Percentiles rank a stretch among this genome's conserved stretches.
Conservation (phyloP, 2,888 invertebrate genomes). For the Cloeon dipterum region DNA sequence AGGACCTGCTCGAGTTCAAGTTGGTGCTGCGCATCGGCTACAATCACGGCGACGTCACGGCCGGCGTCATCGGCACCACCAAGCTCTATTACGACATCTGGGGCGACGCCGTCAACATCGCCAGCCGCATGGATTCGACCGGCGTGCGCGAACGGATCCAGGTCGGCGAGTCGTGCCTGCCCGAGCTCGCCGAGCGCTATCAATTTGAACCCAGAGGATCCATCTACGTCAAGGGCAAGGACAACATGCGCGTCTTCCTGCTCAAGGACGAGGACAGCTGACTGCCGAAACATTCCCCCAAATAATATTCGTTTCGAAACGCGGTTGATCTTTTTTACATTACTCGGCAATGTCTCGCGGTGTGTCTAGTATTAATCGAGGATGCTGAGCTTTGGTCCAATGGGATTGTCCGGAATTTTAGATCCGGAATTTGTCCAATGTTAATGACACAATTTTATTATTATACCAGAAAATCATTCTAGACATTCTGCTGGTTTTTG, state of each 20-base stretch:
- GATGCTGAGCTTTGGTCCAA: too few relatives aligned
- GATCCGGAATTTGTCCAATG: too few relatives aligned
- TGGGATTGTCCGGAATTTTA: too few relatives aligned
- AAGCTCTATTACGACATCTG: constrained; percentile 95
- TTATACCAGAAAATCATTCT: too few relatives aligned
- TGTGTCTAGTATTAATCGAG: too few relatives aligned
- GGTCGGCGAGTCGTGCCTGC: constrained; percentile 50
- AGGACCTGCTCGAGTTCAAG: constrained; percentile 75
- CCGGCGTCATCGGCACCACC: constrained; percentile 86
- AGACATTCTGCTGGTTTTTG: too few relatives aligned
- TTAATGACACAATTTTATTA: too few relatives aligned
- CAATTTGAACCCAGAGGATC: constrained; percentile 81
- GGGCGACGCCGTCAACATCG: constrained; percentile 96
- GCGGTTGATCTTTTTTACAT: too few relatives aligned
- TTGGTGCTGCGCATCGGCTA: constrained; percentile 52
- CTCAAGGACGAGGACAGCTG: too few relatives aligned
- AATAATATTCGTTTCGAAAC: too few relatives aligned
- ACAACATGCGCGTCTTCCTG: constrained; percentile 79
- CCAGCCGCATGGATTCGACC: constrained; percentile 92
- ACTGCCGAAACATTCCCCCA: too few relatives aligned
- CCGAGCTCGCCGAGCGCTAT: constrained; percentile 45
- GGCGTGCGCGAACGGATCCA: constrained; percentile 72
- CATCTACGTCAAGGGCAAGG: constrained; percentile 92
- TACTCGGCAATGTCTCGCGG: too few relatives aligned
- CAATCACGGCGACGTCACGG: constrained; percentile 88